phyloP scores from a whole-genome alignment of 2,888 invertebrate genomes.

The Hesperia comma region DNA sequence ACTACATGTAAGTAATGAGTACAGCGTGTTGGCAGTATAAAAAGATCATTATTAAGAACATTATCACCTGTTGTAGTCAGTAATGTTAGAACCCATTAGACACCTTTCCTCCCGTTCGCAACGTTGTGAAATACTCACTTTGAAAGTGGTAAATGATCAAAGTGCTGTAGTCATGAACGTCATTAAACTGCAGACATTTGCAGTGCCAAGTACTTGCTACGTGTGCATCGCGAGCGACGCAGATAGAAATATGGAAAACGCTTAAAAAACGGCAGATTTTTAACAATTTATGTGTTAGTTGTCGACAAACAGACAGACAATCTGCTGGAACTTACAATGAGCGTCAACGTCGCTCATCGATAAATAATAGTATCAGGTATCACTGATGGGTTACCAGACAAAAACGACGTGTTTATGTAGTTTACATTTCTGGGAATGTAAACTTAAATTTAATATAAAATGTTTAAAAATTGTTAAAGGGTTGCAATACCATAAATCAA shows the following conservation, averaged over 20 bases:
- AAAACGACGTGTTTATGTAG: too few species aligned
- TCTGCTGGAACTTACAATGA: too few species aligned
- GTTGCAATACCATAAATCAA: too few species aligned
- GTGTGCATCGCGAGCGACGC: not conserved
- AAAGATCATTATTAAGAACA: slow-evolving; percentile 35
- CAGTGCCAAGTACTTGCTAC: not conserved
- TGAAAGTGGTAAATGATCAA: slow-evolving; percentile 9
- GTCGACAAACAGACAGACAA: too few species aligned
- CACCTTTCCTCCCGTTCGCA: slow-evolving; percentile 5
- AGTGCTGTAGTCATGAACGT: not conserved
- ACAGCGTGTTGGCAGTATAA: slow-evolving; percentile 25
- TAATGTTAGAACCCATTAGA: slow-evolving; percentile 36
- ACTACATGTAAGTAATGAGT: slow-evolving; percentile 18
- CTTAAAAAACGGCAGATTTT: not conserved
- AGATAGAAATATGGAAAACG: not conserved
- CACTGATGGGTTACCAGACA: too few species aligned
- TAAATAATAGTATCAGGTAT: too few species aligned
- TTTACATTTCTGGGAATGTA: too few species aligned
- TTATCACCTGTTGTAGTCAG: slow-evolving; percentile 27
- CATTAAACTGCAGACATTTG: not conserved
- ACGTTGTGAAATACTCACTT: slow-evolving; percentile 3
- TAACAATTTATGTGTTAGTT: too few species aligned
- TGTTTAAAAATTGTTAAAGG: too few species aligned
- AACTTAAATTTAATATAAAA: too few species aligned
- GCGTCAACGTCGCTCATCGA: too few species aligned